phyloP scores from a whole-genome alignment of 2,888 invertebrate species.

The Epistrophella euchroma region DNA sequence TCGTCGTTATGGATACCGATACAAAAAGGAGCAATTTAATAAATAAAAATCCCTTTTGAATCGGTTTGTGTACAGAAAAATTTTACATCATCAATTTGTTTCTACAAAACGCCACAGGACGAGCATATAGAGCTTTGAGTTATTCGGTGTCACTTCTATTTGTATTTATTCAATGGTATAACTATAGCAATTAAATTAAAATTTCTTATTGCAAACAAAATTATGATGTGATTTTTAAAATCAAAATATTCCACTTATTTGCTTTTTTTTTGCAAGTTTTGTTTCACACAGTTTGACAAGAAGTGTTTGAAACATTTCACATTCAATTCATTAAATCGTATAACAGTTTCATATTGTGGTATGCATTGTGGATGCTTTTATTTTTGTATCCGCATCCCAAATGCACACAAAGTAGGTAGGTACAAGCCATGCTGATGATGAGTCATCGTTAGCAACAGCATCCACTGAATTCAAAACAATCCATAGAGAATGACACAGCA shows the following conservation, averaged over 20 bases:
- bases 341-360: conserved; percentile 52
- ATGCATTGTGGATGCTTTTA: background rate
- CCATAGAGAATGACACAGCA: conserved; percentile 37
- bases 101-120: too few relatives aligned
- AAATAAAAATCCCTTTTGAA: too few relatives aligned
- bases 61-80: too few relatives aligned
- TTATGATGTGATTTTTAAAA: background rate
- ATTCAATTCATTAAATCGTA: conserved; percentile 19
- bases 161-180: too few relatives aligned
- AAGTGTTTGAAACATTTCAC: conserved; percentile 19
- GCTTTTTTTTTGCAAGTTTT: background rate
- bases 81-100: too few relatives aligned
- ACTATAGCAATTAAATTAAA: conserved; percentile 39
- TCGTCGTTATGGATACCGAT: too few relatives aligned
- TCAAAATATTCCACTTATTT: background rate
- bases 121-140: too few relatives aligned
- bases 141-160: too few relatives aligned
- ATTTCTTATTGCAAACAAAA: conserved; percentile 38
- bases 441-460: conserved; percentile 73
- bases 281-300: conserved; percentile 41
- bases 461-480: conserved; percentile 54
- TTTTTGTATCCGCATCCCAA: conserved; percentile 2
- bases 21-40: too few relatives aligned
- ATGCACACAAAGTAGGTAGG: background rate
- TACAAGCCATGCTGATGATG: conserved; percentile 34